Conservation (phyloP, 30 jellyfish, hydroid and myxozoan genomes). For the Rhopilema esculentum region DNA sequence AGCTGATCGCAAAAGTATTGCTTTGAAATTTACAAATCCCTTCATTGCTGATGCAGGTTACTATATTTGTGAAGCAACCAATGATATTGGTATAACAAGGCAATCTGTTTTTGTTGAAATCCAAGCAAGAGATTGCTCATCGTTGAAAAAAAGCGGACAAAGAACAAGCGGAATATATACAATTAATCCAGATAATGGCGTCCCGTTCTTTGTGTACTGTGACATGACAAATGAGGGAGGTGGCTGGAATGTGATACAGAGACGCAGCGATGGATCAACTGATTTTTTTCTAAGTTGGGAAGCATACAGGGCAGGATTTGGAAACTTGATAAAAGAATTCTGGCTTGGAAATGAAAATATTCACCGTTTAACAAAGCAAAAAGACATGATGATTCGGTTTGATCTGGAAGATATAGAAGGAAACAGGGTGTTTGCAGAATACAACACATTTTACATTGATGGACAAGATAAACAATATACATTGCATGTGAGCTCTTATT, state of each 20-base stretch:
- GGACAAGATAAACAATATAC: conserved; percentile 12
- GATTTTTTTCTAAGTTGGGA: conserved; percentile 35
- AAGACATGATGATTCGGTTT: conserved; percentile 17
- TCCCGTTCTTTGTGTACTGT: conserved; percentile 23
- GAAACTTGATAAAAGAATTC: conserved; percentile 14
- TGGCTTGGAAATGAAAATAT: conserved; percentile 56
- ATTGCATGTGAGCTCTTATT: not conserved
- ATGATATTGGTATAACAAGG: not conserved
- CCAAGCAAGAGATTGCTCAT: conserved; percentile 4
- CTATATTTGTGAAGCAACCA: conserved; percentile 22
- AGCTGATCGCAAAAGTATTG: not conserved
- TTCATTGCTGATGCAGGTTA: not conserved
- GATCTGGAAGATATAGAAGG: conserved; percentile 34
- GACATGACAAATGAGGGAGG: conserved; percentile 27
- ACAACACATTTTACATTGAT: no score
- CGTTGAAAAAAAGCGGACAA: not conserved
- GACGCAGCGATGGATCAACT: conserved; percentile 30
- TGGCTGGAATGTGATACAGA: conserved; percentile 56
- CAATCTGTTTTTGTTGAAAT: not conserved
- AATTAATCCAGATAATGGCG: conserved; percentile 15
- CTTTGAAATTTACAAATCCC: not conserved
- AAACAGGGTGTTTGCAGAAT: conserved; percentile 30
- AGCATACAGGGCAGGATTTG: conserved; percentile 47
- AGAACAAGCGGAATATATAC: conserved; percentile 9
- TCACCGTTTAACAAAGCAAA: conserved; percentile 17